Percentiles rank a stretch among this genome's conserved stretches.
Evolutionary conservation across 1,140 invertebrate species (phyloP).

Genomic region (Ceratina japonica): DNA sequence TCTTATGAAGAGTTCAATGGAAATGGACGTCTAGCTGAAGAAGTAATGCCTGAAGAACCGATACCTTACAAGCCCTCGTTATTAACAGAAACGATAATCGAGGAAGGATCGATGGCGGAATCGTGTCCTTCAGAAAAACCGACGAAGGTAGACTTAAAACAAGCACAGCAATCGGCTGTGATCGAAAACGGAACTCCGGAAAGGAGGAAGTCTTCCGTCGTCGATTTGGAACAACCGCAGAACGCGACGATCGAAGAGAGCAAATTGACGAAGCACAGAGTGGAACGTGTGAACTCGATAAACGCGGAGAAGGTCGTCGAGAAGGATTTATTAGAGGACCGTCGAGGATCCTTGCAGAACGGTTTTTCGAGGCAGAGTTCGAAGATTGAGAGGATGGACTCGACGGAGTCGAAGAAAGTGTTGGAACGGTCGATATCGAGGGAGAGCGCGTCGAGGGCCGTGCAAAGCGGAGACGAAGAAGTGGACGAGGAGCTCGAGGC

Average conservation of each 20-base stretch:
- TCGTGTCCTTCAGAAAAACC: conserved; percentile 60
- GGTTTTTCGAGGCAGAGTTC: conserved; percentile 58
- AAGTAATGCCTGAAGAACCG: conserved; percentile 63
- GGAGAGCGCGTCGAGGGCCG: conserved; percentile 64
- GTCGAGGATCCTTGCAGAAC: conserved; percentile 6
- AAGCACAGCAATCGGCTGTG: not conserved
- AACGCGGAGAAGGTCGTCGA: conserved; percentile 15
- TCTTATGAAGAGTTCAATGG: conserved; percentile 61
- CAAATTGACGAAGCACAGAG: conserved; percentile 11
- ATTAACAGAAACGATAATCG: conserved; percentile 74
- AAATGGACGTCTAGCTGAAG: conserved; percentile 60
- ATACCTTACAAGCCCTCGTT: conserved; percentile 62
- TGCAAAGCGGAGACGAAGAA: conserved; percentile 73
- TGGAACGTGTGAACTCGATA: conserved; percentile 19
- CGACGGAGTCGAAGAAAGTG: conserved; percentile 48
- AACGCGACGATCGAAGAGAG: conserved; percentile 38
- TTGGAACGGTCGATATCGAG: conserved; percentile 54
- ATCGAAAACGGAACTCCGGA: conserved; percentile 21
- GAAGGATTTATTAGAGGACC: conserved; percentile 8
- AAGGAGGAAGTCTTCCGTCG: conserved; percentile 2
- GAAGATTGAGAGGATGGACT: conserved; percentile 58
- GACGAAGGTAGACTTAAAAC: conserved; percentile 7
- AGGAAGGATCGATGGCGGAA: conserved; percentile 81
- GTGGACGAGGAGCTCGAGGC: conserved; percentile 82
- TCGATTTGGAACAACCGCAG: conserved; percentile 24